These are phyloP conservation scores for Ardeotis arabs DNA, from an alignment of 2,113 vertebrate species.

Conservation along the genomic window DNA sequence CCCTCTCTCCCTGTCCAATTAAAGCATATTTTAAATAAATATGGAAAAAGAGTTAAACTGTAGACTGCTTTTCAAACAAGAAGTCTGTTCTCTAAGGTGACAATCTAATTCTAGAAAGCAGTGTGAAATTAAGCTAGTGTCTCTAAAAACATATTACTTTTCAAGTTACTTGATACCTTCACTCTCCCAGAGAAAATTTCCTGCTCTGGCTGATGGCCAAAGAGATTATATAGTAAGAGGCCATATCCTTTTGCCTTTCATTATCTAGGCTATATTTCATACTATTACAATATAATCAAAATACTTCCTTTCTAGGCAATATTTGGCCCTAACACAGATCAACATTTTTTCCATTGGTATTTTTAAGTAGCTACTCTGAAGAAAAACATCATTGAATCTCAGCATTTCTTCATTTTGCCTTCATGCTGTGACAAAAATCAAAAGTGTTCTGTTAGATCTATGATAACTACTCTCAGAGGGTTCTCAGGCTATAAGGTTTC, in stretches of 20 bases:
- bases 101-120: constrained; percentile 59
- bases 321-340: constrained; percentile 28
- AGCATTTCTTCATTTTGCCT: constrained; percentile 22
- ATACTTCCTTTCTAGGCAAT: constrained; percentile 52
- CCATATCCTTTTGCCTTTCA: constrained; percentile 63
- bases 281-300: constrained; percentile 67
- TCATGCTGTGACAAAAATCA: constrained; percentile 20
- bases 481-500: constrained; percentile 64
- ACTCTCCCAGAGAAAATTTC: constrained; percentile 66
- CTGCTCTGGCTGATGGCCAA: constrained; percentile 72
- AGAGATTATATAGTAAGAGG: constrained; percentile 61
- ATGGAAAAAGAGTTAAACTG: background rate
- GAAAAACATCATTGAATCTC: background rate
- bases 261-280: constrained; percentile 67
- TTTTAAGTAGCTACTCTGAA: constrained; percentile 52
- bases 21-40: background rate
- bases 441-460: constrained; percentile 15
- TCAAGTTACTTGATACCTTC: constrained; percentile 55
- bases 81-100: constrained; percentile 24
- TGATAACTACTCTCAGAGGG: constrained; percentile 11
- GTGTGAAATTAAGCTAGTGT: constrained; percentile 30
- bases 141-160: constrained; percentile 65
- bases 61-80: background rate
- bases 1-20: background rate
- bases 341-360: constrained; percentile 44